These are phyloP conservation scores for Drosophila burlai DNA, from an alignment of 1,140 invertebrate genomes.

Conservation along the genomic window DNA sequence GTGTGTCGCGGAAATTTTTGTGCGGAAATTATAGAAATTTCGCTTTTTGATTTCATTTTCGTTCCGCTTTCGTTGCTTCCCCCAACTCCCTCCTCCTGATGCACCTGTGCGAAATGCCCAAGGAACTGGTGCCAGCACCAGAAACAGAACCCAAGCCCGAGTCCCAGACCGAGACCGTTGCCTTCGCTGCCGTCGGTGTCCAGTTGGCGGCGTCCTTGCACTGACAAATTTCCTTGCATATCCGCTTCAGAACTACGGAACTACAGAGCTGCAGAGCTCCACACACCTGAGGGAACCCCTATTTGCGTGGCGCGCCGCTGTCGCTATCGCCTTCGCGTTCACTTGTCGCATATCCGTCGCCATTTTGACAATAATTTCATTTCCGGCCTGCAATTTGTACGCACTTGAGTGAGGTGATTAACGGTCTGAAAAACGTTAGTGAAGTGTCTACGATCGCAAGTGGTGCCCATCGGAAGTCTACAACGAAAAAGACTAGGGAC, in stretches of 20 bases:
- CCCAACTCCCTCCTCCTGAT: slow-evolving; percentile 3
- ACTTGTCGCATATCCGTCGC: slow-evolving; percentile 74
- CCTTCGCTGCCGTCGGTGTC: slow-evolving; percentile 30
- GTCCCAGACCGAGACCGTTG: slow-evolving; percentile 1
- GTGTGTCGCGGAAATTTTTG: slow-evolving; percentile 70
- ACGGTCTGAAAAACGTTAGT: slow-evolving; percentile 25
- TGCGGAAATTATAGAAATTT: slow-evolving; percentile 85
- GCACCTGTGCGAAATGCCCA: slow-evolving; percentile 57
- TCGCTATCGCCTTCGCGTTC: slow-evolving; percentile 51
- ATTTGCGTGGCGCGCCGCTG: slow-evolving; percentile 63
- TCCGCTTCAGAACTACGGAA: slow-evolving; percentile 55
- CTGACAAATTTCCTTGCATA: slow-evolving; percentile 82
- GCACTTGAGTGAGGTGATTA: slow-evolving; percentile 54
- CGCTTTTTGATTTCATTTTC: slow-evolving; percentile 74
- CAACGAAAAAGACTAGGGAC: background rate
- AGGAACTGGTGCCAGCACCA: slow-evolving; percentile 27
- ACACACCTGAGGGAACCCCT: slow-evolving; percentile 28
- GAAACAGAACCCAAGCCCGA: background rate
- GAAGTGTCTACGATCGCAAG: slow-evolving; percentile 22
- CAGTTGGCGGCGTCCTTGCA: slow-evolving; percentile 47
- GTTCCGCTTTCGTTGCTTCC: slow-evolving; percentile 54
- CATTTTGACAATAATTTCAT: slow-evolving; percentile 72
- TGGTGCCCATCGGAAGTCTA: slow-evolving; percentile 2
- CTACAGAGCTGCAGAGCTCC: slow-evolving; percentile 2
- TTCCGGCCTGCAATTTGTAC: slow-evolving; percentile 64